Conservation (phyloP, 2,113 vertebrate species). For the Colius striatus region DNA sequence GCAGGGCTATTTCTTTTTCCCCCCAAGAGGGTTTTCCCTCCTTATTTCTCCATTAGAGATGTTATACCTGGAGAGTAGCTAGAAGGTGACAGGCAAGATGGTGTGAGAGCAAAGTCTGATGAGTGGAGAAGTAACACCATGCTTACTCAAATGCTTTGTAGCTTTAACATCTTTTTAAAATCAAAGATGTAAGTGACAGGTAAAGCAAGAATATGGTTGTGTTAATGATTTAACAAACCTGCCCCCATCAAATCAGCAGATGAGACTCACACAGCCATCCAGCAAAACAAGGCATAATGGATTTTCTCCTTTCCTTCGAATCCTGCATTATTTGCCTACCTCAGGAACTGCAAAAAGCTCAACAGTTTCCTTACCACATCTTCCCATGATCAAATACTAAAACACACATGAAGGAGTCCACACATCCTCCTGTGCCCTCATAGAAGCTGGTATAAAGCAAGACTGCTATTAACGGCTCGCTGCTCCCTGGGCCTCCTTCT, state of each 20-base stretch:
- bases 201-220: neutral
- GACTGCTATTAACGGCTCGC: neutral
- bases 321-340: neutral
- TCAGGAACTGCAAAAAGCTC: neutral
- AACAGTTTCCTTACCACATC: neutral
- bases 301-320: conserved; percentile 18
- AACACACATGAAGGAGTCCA: neutral
- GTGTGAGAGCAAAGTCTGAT: neutral
- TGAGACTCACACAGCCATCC: neutral
- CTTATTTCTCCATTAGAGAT: neutral
- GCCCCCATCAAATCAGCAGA: neutral
- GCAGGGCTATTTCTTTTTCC: neutral
- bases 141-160: neutral
- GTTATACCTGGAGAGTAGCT: neutral
- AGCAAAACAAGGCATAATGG: conserved; percentile 14
- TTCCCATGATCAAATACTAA: neutral
- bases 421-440: neutral
- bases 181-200: neutral
- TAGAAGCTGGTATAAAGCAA: neutral
- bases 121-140: neutral
- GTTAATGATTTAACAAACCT: conserved; percentile 10
- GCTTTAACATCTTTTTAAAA: neutral
- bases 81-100: neutral
- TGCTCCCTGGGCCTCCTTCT: neutral
- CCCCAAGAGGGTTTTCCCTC: neutral